Base-by-base conservation (phyloP, 2,113 vertebrate genomes). In the Esox niger region DNA sequence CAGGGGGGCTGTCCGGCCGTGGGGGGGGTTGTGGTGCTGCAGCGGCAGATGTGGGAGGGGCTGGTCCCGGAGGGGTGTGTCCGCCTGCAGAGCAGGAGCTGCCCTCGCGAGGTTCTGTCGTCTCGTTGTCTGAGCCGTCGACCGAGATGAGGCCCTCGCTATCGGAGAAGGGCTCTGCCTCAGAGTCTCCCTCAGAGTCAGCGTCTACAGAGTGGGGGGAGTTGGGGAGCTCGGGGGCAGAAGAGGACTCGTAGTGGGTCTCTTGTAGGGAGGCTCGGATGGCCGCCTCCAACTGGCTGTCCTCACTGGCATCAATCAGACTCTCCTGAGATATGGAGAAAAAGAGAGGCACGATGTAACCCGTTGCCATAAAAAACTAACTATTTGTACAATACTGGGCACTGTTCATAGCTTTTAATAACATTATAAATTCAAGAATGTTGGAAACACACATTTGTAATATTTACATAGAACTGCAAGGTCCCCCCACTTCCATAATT, bases 221-320 rank as follows among this genome's bases (percentile, higher is more conserved):
- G 73, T 97, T 94, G 2, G 91, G 93, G 67, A 91, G 91, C 49
- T 93, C 89, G 17, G 93, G 91, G 0, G 89, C 87, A 58, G 95
- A 95, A 0, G 92, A 90, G 66, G 97, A 98, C 80, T 96, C 97
- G 33, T 98, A 99, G 82, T 98, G 96, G 0, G 97, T 99, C 88
- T 99, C 97, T 85, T 98, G 95, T 46, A 98, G 86, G 0, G 97
- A 99, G 69, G 97, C 97, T 81, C 94, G 92, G 85, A 99, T 99
- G 2, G 97, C 97, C 56, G 97, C 97, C 90, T 99, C 97, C 86
- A 98, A 80, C 88, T 99, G 97, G 88, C 97, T 99, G 88, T 99
- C 97, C 90, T 99, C 97, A 68, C 97, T 99, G 80, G 97, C 97
- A 70, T 99, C 97, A 68, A 99, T 99, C 67, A 99, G 91, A 70